These are phyloP conservation scores for Bubo blakistoni DNA, from an alignment of 2,113 vertebrate species.

Conservation along the genomic window DNA sequence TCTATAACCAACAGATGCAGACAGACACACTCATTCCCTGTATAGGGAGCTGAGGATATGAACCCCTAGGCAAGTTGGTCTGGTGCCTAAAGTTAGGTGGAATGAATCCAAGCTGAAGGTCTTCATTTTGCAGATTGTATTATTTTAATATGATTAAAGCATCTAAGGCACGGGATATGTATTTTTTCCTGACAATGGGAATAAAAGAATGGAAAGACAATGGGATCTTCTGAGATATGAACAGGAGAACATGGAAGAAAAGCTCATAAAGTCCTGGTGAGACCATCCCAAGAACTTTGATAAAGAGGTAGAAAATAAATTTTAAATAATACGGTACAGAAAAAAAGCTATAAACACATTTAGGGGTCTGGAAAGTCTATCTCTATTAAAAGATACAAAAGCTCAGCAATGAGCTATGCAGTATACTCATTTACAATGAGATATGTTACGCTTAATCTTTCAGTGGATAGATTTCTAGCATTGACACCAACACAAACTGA, in stretches of 20 bases:
- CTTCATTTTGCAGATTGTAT: slow-evolving; percentile 32
- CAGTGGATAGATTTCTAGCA: not conserved
- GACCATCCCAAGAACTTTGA: not conserved
- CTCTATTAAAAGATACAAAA: not conserved
- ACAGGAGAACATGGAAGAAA: not conserved
- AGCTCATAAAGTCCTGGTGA: not conserved
- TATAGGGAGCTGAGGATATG: not conserved
- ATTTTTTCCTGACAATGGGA: not conserved
- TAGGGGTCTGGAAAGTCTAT: not conserved
- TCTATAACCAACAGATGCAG: slow-evolving; percentile 35
- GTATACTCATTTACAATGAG: not conserved
- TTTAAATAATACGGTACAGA: not conserved
- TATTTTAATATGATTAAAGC: slow-evolving; percentile 49
- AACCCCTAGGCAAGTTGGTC: slow-evolving; percentile 35
- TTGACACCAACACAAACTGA: not conserved
- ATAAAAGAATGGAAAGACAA: not conserved
- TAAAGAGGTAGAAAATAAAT: not conserved
- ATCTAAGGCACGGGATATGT: not conserved
- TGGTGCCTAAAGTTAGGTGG: slow-evolving; percentile 26
- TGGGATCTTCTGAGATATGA: not conserved
- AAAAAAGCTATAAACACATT: not conserved
- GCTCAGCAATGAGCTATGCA: not conserved
- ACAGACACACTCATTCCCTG: not conserved
- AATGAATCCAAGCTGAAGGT: slow-evolving; percentile 34
- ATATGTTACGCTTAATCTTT: not conserved